phyloP scores from a whole-genome alignment of 2,113 vertebrate species.

The Sialia sialis region DNA sequence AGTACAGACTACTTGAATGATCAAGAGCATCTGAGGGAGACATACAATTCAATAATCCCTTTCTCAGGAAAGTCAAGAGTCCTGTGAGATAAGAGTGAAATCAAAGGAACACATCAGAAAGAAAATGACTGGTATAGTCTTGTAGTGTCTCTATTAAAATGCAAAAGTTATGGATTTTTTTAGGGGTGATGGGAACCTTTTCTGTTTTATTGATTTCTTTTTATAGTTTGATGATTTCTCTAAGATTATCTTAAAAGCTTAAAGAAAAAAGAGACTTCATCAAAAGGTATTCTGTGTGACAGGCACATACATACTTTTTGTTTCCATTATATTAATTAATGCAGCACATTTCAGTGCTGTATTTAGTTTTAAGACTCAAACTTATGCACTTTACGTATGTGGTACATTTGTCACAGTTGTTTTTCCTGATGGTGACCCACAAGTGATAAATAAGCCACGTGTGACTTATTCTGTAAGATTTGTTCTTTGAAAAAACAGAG shows the following conservation, averaged over 20 bases:
- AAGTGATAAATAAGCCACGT: neutral
- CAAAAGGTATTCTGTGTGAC: conserved; percentile 73
- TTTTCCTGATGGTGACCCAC: neutral
- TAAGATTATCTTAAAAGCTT: conserved; percentile 84
- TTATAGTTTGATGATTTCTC: conserved; percentile 84
- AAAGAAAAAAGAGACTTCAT: conserved; percentile 74
- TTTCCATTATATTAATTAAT: conserved; percentile 26
- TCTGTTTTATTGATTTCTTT: conserved; percentile 84
- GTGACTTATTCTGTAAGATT: neutral
- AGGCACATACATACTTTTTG: conserved; percentile 34
- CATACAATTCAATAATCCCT: conserved; percentile 82
- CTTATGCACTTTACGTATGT: neutral
- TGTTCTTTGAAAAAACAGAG: neutral
- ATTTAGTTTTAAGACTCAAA: neutral
- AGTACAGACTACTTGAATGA: conserved; percentile 82
- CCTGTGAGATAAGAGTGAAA: conserved; percentile 76
- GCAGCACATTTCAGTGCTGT: neutral
- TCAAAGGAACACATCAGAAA: conserved; percentile 81
- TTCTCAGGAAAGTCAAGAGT: conserved; percentile 80
- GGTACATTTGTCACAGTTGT: neutral
- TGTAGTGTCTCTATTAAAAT: conserved; percentile 79
- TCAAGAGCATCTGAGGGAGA: conserved; percentile 83
- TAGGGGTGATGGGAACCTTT: conserved; percentile 78
- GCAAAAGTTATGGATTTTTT: conserved; percentile 81
- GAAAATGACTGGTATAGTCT: conserved; percentile 73